Conservation (phyloP, 2,888 invertebrate species). For the Lumbricus terrestris region DNA sequence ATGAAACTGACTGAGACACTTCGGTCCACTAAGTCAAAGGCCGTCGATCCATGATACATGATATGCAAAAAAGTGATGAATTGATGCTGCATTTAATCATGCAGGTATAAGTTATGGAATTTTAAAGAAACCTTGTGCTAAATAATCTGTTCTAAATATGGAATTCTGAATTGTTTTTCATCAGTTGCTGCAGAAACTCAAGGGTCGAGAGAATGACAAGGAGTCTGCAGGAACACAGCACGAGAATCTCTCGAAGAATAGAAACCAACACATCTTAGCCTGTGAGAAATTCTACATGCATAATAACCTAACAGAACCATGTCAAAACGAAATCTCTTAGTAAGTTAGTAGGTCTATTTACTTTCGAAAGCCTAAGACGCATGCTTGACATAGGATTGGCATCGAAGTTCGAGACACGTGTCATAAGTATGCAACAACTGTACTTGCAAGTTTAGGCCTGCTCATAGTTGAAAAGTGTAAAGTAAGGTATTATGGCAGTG, state of each 20-base stretch:
- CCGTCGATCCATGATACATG: too few relatives aligned
- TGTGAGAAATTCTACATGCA: neutral
- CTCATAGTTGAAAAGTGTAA: too few relatives aligned
- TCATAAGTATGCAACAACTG: too few relatives aligned
- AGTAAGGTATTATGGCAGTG: too few relatives aligned
- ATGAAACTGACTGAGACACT: neutral
- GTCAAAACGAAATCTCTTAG: neutral
- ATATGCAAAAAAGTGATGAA: too few relatives aligned
- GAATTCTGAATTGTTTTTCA: neutral
- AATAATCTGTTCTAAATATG: neutral
- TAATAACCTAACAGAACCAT: neutral
- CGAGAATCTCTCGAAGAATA: neutral
- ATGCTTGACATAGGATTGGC: too few relatives aligned
- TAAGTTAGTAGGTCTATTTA: neutral
- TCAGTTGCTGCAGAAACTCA: neutral
- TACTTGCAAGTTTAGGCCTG: too few relatives aligned
- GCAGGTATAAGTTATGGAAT: neutral
- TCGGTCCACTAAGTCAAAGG: neutral
- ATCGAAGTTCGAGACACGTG: too few relatives aligned
- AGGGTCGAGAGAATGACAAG: neutral
- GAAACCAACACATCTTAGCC: neutral
- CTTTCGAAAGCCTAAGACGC: neutral
- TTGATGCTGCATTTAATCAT: neutral
- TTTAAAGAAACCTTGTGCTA: neutral
- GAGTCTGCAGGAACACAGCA: conserved; percentile 5